These are phyloP conservation scores for Gobio gobio DNA, from an alignment of 2,113 vertebrate genomes.

Conservation along the genomic window DNA sequence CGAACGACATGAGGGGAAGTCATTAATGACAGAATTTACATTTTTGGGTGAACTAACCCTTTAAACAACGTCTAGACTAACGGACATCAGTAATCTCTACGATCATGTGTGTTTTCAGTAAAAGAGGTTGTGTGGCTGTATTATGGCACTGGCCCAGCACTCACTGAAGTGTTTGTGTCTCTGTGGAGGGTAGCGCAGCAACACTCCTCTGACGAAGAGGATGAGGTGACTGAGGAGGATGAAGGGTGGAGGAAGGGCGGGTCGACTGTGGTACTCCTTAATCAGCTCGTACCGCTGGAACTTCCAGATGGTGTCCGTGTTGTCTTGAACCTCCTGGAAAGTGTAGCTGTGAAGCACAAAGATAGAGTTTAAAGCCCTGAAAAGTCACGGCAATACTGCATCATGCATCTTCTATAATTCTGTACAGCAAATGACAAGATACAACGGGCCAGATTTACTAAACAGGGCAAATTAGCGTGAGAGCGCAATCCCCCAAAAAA, in stretches of 20 bases:
- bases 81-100: neutral
- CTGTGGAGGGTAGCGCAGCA: slow-evolving; percentile 64
- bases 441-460: no score
- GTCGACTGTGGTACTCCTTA: slow-evolving; percentile 89
- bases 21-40: no score
- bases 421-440: neutral
- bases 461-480: no score
- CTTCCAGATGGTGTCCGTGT: slow-evolving; percentile 96
- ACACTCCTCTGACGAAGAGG: slow-evolving; percentile 73
- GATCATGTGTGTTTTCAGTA: neutral
- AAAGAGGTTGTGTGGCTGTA: neutral
- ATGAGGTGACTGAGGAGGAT: slow-evolving; percentile 91
- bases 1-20: no score
- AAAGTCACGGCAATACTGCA: neutral
- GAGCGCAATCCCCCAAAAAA: no score
- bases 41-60: no score
- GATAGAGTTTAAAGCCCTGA: neutral
- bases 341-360: slow-evolving; percentile 83
- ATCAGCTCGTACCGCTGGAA: slow-evolving; percentile 94
- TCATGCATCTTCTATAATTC: neutral
- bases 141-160: slow-evolving; percentile 38
- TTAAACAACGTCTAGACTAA: neutral
- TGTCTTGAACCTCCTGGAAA: slow-evolving; percentile 93
- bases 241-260: slow-evolving; percentile 86
- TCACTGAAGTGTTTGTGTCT: slow-evolving; percentile 83